These are phyloP conservation scores for Tinea pellionella DNA, from an alignment of 2,888 invertebrate genomes.

Conservation along the genomic window DNA sequence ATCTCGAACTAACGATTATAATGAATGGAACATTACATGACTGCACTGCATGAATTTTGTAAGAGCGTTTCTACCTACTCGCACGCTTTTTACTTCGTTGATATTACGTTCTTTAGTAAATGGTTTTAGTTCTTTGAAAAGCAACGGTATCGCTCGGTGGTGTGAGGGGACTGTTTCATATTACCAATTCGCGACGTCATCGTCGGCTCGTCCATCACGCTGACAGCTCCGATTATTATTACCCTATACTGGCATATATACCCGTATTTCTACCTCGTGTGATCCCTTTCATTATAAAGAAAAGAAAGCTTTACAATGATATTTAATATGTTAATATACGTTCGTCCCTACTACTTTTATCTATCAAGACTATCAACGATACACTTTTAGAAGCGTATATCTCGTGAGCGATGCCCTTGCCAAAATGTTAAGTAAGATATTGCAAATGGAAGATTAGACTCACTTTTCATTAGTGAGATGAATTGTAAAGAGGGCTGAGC, in stretches of 20 bases:
- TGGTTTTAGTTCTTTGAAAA: slow-evolving; percentile 8
- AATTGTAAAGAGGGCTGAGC: not conserved
- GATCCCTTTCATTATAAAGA: not conserved
- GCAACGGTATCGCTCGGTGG: slow-evolving; percentile 3
- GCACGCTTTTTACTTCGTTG: not conserved
- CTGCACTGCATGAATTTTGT: not conserved
- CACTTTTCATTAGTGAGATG: not conserved
- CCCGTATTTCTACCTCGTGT: not conserved
- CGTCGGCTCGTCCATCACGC: slow-evolving; percentile 48
- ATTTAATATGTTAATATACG: not conserved
- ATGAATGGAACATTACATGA: not conserved
- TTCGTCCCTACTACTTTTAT: not conserved
- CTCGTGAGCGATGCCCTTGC: not conserved
- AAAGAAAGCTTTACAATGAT: not conserved
- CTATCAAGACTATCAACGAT: not conserved
- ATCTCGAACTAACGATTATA: not conserved
- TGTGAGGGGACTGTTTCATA: not conserved
- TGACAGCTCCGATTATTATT: slow-evolving; percentile 50
- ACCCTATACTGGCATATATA: slow-evolving; percentile 15
- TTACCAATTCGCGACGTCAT: slow-evolving; percentile 40
- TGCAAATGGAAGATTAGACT: not conserved
- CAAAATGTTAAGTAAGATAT: not conserved
- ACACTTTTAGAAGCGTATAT: not conserved
- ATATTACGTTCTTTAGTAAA: not conserved
- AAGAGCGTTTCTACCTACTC: not conserved